These are phyloP conservation scores for Meloidogyne exigua DNA, from an alignment of 1,140 invertebrate genomes.

Conservation along the genomic window DNA sequence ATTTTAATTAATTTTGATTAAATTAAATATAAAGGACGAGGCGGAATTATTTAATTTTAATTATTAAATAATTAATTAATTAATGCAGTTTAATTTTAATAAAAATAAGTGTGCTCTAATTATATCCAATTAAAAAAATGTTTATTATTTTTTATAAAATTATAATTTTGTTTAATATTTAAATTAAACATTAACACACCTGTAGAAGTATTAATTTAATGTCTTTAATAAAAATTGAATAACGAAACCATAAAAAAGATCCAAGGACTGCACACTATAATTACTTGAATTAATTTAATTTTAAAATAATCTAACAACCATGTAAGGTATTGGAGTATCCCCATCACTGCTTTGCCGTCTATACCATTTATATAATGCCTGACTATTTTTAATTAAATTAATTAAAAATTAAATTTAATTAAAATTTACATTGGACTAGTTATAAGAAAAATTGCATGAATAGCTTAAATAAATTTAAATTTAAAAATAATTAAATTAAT, in stretches of 20 bases:
- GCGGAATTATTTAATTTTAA: too few species aligned
- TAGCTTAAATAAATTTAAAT: conserved; percentile 27
- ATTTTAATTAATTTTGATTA: too few species aligned
- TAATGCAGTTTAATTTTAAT: too few species aligned
- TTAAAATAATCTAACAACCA: neutral
- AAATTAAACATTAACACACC: neutral
- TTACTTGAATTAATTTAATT: too few species aligned
- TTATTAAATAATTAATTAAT: too few species aligned
- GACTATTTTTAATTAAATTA: conserved; percentile 40
- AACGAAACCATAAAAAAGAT: conserved; percentile 55
- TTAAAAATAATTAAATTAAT: neutral
- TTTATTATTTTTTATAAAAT: too few species aligned
- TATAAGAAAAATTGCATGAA: conserved; percentile 58
- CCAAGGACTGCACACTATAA: conserved; percentile 45
- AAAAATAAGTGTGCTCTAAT: too few species aligned
- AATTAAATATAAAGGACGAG: too few species aligned
- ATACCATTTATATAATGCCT: conserved; percentile 61
- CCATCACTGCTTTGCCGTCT: conserved; percentile 49
- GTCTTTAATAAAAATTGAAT: conserved; percentile 57
- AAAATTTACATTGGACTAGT: conserved; percentile 54
- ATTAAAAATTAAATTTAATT: neutral
- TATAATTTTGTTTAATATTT: neutral
- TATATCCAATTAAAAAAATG: too few species aligned
- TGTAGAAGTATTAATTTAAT: conserved; percentile 57
- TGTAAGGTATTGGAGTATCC: conserved; percentile 57